Conservation (phyloP, 2,113 vertebrate genomes). For the Nycticryphes semicollaris region DNA sequence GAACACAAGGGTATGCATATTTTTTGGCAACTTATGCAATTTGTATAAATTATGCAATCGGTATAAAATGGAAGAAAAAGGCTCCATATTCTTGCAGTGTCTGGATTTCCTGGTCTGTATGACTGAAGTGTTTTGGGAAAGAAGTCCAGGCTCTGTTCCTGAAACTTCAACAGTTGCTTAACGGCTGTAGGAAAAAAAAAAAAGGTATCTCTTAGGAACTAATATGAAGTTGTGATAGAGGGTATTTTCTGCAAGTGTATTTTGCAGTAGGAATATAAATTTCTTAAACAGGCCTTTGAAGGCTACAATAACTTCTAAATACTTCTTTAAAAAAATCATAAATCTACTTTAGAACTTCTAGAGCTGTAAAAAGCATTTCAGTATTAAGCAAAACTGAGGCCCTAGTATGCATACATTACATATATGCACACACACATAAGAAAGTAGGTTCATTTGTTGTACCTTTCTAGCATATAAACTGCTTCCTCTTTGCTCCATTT, state of each 20-base stretch:
- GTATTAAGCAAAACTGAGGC: neutral
- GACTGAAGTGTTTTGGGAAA: neutral
- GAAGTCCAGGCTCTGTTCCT: neutral
- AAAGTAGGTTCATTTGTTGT: conserved; percentile 42
- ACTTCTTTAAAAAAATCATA: neutral
- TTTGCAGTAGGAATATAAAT: neutral
- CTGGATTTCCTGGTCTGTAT: neutral
- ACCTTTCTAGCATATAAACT: conserved; percentile 52
- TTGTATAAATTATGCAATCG: conserved; percentile 6
- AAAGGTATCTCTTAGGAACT: neutral
- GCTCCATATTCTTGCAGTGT: neutral
- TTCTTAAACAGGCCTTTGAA: conserved; percentile 7
- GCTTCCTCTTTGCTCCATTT: conserved; percentile 52
- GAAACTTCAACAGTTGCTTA: neutral
- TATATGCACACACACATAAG: neutral
- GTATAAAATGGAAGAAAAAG: neutral
- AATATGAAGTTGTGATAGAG: neutral
- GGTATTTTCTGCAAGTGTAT: neutral
- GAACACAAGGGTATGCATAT: neutral
- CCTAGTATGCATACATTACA: neutral
- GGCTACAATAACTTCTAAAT: neutral
- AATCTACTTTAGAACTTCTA: neutral
- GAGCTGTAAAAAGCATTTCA: neutral
- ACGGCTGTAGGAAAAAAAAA: neutral
- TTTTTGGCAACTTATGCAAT: conserved; percentile 4